A percentile compares a stretch with the other conserved stretches of the same genome.
phyloP scores from a whole-genome alignment of 2,888 invertebrate genomes.

The Nephrotoma flavescens region DNA sequence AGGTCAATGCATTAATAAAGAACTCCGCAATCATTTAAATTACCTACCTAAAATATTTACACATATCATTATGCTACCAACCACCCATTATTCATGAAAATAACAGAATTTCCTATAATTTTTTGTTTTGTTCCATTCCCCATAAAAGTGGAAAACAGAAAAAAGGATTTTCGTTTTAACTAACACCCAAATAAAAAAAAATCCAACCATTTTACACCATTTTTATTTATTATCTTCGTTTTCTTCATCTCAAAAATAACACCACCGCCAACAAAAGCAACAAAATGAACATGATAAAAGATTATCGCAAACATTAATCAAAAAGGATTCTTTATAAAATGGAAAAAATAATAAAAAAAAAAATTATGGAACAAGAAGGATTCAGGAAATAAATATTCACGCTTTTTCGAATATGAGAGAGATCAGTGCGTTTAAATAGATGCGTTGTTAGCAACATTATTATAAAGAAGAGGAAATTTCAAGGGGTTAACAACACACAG shows the following conservation, averaged over 20 bases:
- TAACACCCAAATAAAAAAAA: neutral
- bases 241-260: neutral
- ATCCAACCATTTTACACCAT: neutral
- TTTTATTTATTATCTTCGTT: neutral
- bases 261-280: neutral
- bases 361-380: neutral
- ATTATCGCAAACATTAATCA: neutral
- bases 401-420: neutral
- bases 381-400: neutral
- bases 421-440: neutral
- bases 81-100: neutral
- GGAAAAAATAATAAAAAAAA: neutral
- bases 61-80: neutral
- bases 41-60: neutral
- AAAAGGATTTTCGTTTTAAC: neutral
- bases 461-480: neutral
- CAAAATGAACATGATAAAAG: neutral
- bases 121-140: neutral
- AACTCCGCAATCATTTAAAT: neutral
- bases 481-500: neutral
- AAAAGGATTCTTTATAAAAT: neutral
- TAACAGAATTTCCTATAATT: neutral
- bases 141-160: neutral
- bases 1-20: too few species aligned
- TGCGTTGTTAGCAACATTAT: neutral